Conservation (phyloP, 2,113 vertebrate species). For the Plecotus auritus region DNA sequence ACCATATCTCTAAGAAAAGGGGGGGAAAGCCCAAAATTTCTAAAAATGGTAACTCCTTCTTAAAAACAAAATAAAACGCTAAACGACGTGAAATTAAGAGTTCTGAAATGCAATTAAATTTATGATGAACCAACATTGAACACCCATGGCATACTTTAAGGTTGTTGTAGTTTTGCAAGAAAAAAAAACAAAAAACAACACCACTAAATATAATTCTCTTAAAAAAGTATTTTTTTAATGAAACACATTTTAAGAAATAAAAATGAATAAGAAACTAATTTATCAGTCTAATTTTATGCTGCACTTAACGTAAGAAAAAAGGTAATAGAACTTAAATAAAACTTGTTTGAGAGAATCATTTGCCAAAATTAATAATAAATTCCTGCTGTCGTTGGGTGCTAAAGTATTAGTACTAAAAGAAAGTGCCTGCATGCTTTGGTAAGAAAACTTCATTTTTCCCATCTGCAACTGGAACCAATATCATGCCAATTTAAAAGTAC, state of each 20-base stretch:
- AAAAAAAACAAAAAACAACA: not conserved
- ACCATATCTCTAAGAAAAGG: not conserved
- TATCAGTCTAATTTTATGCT: conserved; percentile 54
- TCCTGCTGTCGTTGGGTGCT: conserved; percentile 44
- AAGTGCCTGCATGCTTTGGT: conserved; percentile 53
- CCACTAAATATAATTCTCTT: conserved; percentile 49
- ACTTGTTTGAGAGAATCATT: conserved; percentile 45
- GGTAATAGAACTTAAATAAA: conserved; percentile 64
- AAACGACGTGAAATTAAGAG: conserved; percentile 53
- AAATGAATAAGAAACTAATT: conserved; percentile 56
- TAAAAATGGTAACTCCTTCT: conserved; percentile 53
- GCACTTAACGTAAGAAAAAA: conserved; percentile 39
- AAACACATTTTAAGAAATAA: conserved; percentile 71
- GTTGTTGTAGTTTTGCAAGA: conserved; percentile 54
- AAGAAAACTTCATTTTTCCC: conserved; percentile 69
- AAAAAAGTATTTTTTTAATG: conserved; percentile 60
- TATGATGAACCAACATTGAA: conserved; percentile 65
- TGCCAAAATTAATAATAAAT: conserved; percentile 67
- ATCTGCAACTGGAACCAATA: conserved; percentile 67
- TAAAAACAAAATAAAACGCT: conserved; percentile 57
- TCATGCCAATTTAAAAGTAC: conserved; percentile 68
- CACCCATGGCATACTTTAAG: conserved; percentile 64
- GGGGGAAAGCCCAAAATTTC: not conserved
- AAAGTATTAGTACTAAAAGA: conserved; percentile 46
- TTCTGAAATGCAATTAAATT: conserved; percentile 62